Evolutionary conservation across 1,140 invertebrate species (phyloP).

Genomic region (Anthonomus grandis): DNA sequence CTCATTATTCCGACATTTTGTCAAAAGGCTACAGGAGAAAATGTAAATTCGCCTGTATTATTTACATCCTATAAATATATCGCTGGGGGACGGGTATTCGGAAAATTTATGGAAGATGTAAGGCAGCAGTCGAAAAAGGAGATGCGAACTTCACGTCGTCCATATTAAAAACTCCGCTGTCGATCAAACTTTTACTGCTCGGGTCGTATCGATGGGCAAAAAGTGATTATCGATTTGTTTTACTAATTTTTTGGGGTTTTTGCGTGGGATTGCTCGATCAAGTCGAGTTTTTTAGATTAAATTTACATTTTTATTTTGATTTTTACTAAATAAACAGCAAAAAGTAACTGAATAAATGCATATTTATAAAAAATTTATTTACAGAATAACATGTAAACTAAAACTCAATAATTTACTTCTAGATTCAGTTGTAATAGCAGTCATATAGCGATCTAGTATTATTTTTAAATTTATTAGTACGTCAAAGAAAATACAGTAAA

Average conservation of each 20-base stretch:
- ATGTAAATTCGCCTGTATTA: conserved; percentile 23
- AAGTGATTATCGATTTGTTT: conserved; percentile 33
- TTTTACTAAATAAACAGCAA: too few species aligned
- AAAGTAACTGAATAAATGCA: too few species aligned
- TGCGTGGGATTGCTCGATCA: conserved; percentile 1
- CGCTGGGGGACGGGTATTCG: conserved; percentile 28
- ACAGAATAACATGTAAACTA: too few species aligned
- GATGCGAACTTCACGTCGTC: conserved; percentile 28
- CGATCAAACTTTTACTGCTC: conserved; percentile 32
- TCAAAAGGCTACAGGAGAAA: conserved; percentile 25
- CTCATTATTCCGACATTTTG: conserved; percentile 29
- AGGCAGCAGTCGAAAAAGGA: conserved; percentile 30
- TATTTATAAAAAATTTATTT: too few species aligned
- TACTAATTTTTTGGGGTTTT: conserved; percentile 30
- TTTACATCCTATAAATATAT: conserved; percentile 37
- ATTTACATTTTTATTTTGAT: too few species aligned
- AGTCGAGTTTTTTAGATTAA: too few species aligned
- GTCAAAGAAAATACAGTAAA: too few species aligned
- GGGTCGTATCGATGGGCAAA: conserved; percentile 29
- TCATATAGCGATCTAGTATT: too few species aligned
- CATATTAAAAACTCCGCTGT: conserved; percentile 33
- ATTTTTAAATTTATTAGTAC: too few species aligned
- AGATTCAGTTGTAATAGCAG: too few species aligned
- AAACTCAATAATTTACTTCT: too few species aligned
- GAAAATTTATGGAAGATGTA: conserved; percentile 34